phyloP scores from a whole-genome alignment of 2,113 vertebrate species.

The Girardinichthys multiradiatus region DNA sequence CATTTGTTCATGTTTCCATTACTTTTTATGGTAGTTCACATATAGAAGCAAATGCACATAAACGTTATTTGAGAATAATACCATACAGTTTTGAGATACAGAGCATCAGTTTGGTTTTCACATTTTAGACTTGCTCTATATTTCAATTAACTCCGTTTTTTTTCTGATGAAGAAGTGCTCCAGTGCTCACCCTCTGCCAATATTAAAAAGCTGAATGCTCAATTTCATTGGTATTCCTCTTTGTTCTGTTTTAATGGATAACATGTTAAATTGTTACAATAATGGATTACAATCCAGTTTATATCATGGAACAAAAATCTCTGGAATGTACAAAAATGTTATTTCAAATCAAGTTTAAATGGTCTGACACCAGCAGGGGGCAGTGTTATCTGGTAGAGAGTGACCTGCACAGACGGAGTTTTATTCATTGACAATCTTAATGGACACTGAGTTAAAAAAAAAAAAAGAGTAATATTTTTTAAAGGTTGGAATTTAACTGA shows the following conservation, averaged over 20 bases:
- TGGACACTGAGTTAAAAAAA: constrained; percentile 16
- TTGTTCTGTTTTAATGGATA: not conserved
- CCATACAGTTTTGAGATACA: not conserved
- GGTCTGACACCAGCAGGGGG: constrained; percentile 66
- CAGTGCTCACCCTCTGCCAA: too few species aligned
- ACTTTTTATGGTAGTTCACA: not conserved
- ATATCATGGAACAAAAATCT: not conserved
- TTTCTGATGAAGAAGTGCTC: too few species aligned
- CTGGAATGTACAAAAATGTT: not conserved
- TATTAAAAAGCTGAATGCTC: not conserved
- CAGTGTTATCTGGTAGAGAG: constrained; percentile 57
- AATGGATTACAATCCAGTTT: not conserved
- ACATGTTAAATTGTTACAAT: not conserved
- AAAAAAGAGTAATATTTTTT: constrained; percentile 4
- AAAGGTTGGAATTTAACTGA: not conserved
- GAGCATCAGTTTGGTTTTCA: not conserved
- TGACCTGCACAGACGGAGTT: constrained; percentile 31
- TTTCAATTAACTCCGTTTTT: too few species aligned
- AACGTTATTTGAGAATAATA: not conserved
- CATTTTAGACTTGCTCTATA: too few species aligned
- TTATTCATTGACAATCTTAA: not conserved
- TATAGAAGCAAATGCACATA: not conserved
- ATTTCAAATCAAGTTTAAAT: not conserved
- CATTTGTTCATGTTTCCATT: not conserved
- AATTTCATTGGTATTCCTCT: not conserved